These are phyloP conservation scores for Amphiprion ocellaris DNA, from an alignment of 2,113 vertebrate species.

Conservation along the genomic window DNA sequence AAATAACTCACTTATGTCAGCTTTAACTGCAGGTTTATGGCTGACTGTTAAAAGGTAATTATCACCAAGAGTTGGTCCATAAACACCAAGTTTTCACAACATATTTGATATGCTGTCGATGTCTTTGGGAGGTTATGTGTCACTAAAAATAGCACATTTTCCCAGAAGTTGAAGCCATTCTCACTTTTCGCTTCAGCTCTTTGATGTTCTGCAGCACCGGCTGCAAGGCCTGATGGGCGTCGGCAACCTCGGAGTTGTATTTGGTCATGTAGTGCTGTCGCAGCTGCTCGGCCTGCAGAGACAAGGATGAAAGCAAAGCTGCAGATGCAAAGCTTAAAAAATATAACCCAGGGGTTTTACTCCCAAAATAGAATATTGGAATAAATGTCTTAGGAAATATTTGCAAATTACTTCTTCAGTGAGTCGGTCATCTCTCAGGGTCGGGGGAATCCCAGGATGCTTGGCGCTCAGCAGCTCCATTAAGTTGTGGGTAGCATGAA, in stretches of 20 bases:
- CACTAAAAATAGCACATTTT: not conserved
- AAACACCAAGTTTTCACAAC: not conserved
- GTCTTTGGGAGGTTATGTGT: too few relatives aligned
- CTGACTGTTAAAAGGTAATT: too few relatives aligned
- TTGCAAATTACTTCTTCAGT: slow-evolving; percentile 90
- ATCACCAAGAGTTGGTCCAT: too few relatives aligned
- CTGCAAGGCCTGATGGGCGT: slow-evolving; percentile 92
- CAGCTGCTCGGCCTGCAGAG: slow-evolving; percentile 90
- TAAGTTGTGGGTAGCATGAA: slow-evolving; percentile 97
- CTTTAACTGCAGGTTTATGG: too few relatives aligned
- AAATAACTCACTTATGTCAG: too few relatives aligned
- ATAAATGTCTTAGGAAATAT: not conserved
- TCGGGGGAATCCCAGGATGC: slow-evolving; percentile 94
- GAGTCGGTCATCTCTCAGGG: slow-evolving; percentile 92
- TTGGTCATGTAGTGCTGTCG: slow-evolving; percentile 98
- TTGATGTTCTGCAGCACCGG: slow-evolving; percentile 92
- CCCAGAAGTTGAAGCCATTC: slow-evolving; percentile 59
- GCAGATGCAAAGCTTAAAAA: too few relatives aligned
- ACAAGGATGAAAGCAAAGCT: not conserved
- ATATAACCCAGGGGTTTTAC: too few relatives aligned
- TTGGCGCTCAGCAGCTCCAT: slow-evolving; percentile 93
- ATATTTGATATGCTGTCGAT: not conserved
- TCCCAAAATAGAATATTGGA: not conserved
- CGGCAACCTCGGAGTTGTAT: slow-evolving; percentile 94
- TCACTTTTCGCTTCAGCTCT: slow-evolving; percentile 93